These are phyloP conservation scores for Microtus richardsoni DNA, from an alignment of 2,113 vertebrate species.

Conservation along the genomic window DNA sequence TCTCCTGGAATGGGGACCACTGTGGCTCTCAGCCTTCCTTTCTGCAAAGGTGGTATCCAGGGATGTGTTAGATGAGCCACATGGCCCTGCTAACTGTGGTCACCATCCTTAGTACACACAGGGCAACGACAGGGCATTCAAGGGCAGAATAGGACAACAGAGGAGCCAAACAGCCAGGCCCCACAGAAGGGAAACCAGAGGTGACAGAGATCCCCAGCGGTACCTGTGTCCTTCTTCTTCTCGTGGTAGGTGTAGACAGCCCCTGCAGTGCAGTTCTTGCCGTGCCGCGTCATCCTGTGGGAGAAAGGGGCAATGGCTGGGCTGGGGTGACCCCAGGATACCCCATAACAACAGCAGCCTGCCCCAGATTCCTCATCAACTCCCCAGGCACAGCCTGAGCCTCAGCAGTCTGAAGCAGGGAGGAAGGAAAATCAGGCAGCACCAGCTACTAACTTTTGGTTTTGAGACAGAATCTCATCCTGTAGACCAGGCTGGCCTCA, in stretches of 20 bases:
- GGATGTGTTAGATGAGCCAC: too few species aligned
- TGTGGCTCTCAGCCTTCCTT: neutral
- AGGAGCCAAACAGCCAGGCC: neutral
- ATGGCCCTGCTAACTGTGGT: too few species aligned
- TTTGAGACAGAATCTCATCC: neutral
- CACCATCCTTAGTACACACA: neutral
- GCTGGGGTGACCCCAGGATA: neutral
- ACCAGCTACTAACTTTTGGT: neutral
- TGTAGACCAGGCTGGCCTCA: neutral
- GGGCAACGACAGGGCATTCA: neutral
- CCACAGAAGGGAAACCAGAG: too few species aligned
- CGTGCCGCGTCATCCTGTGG: constrained; percentile 92
- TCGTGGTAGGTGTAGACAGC: constrained; percentile 97
- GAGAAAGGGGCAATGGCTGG: neutral
- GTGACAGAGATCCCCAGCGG: accelerated
- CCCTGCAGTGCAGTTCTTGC: constrained; percentile 95
- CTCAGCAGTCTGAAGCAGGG: neutral
- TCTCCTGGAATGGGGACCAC: neutral
- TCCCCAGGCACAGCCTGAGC: neutral
- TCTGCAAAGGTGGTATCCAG: neutral
- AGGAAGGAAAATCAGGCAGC: neutral
- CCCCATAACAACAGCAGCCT: neutral
- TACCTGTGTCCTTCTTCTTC: constrained; percentile 95
- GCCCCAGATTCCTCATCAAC: neutral
- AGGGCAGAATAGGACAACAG: neutral